These are phyloP conservation scores for Lysiphlebus fabarum DNA, from an alignment of 1,140 invertebrate genomes.

Conservation along the genomic window DNA sequence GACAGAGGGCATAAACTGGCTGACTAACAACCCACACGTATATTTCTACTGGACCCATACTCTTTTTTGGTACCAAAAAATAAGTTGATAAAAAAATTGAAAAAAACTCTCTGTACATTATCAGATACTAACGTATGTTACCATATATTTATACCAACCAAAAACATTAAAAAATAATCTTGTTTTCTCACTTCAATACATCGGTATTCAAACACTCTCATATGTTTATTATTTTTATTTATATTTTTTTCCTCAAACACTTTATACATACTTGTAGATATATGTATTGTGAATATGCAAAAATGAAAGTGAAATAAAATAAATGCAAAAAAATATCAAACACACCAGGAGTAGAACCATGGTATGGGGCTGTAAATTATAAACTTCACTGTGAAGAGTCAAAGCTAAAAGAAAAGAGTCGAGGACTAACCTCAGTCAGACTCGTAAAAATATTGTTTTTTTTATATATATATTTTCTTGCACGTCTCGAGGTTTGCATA, in stretches of 20 bases:
- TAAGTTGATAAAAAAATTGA: too few relatives aligned
- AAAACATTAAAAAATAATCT: not conserved
- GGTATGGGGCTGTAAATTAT: slow-evolving; percentile 51
- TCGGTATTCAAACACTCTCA: too few relatives aligned
- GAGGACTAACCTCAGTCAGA: slow-evolving; percentile 48
- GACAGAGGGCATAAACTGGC: slow-evolving; percentile 41
- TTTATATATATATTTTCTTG: slow-evolving; percentile 29
- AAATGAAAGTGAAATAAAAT: slow-evolving; percentile 20
- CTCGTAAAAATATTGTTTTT: slow-evolving; percentile 47
- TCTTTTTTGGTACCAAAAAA: not conserved
- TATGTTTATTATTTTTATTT: slow-evolving; percentile 12
- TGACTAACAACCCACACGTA: slow-evolving; percentile 51
- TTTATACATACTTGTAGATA: not conserved
- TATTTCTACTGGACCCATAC: slow-evolving; percentile 9
- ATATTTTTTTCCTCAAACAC: slow-evolving; percentile 7
- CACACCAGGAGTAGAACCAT: slow-evolving; percentile 12
- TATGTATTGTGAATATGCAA: slow-evolving; percentile 18
- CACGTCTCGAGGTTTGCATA: slow-evolving; percentile 2
- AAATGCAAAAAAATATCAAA: too few relatives aligned
- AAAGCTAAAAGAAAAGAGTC: slow-evolving; percentile 23
- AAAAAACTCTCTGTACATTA: slow-evolving; percentile 21
- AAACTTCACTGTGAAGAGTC: slow-evolving; percentile 42
- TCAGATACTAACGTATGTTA: slow-evolving; percentile 39
- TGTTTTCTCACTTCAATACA: slow-evolving; percentile 3
- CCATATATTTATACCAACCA: not conserved